Percentiles rank a stretch among this genome's conserved stretches.
phyloP scores from a whole-genome alignment of 2,113 vertebrate species.

The Amphiprion percula region DNA sequence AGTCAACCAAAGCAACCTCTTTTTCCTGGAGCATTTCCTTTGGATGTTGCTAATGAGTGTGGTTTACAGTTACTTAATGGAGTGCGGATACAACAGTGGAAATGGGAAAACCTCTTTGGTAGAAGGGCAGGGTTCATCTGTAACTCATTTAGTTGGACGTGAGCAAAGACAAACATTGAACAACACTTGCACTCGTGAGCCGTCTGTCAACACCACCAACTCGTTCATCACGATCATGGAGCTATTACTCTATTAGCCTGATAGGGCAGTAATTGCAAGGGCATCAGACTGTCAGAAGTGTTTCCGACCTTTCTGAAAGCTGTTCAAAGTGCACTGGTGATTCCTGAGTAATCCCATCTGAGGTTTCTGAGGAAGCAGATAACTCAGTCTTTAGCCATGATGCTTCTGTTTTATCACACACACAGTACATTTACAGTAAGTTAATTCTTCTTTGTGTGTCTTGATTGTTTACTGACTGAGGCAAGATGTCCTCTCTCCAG shows the following conservation, averaged over 20 bases:
- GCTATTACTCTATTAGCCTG: neutral
- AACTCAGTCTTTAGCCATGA: no score
- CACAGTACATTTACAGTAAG: neutral
- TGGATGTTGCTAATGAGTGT: constrained; percentile 35
- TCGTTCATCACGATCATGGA: neutral
- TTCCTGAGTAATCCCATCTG: neutral
- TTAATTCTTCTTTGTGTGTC: neutral
- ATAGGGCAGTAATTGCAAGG: constrained; percentile 4
- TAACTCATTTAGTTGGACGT: constrained; percentile 57
- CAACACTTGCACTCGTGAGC: neutral
- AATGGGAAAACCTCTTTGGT: constrained; percentile 44
- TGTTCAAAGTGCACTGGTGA: constrained; percentile 11
- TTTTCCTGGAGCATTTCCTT: constrained; percentile 41
- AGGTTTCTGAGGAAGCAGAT: neutral
- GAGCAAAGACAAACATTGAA: constrained; percentile 13
- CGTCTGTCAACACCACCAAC: neutral
- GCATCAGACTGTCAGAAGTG: neutral
- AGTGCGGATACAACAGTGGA: constrained; percentile 50
- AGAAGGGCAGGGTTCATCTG: constrained; percentile 27
- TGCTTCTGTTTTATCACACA: neutral
- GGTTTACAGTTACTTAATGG: constrained; percentile 32
- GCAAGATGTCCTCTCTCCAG: neutral
- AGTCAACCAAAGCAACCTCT: neutral
- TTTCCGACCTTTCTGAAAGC: constrained; percentile 11
- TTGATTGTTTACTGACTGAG: neutral